Conservation (phyloP, 2,797 vertebrate species). For the Microctenopoma steveboyesi region DNA sequence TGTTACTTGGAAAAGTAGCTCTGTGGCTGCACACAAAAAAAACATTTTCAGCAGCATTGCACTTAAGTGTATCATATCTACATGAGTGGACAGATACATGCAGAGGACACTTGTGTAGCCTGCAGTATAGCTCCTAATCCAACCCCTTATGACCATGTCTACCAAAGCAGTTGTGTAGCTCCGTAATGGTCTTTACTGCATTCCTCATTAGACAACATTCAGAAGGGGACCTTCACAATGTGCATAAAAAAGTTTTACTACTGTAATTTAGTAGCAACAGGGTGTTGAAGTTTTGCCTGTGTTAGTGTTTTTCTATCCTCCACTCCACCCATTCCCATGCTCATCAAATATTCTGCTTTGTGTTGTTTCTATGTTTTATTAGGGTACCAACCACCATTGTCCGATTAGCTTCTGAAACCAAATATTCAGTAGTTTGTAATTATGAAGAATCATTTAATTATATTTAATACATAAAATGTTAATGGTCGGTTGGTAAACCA, state of each 20-base stretch:
- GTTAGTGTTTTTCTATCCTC: not conserved
- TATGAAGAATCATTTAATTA: conserved; percentile 45
- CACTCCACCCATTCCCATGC: not conserved
- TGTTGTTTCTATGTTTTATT: conserved; percentile 23
- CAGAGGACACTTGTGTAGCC: conserved; percentile 12
- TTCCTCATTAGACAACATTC: conserved; percentile 11
- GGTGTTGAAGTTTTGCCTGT: conserved; percentile 1
- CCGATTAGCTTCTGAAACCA: conserved; percentile 36
- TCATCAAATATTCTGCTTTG: conserved; percentile 18
- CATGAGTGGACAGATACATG: conserved; percentile 48
- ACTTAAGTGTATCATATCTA: conserved; percentile 53
- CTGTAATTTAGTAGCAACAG: not conserved
- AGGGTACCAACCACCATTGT: not conserved
- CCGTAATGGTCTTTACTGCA: not conserved
- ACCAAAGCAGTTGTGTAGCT: conserved; percentile 1
- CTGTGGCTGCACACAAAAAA: conserved; percentile 31
- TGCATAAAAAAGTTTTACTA: not conserved
- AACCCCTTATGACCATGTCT: conserved; percentile 30
- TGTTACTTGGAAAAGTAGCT: conserved; percentile 63
- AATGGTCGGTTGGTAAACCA: conserved; percentile 43
- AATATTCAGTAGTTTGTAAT: conserved; percentile 51
- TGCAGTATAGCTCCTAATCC: conserved; percentile 23
- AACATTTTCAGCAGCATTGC: conserved; percentile 46
- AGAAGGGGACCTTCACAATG: not conserved
- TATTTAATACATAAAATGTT: conserved; percentile 58